A percentile compares a stretch with the other conserved stretches of the same genome.
Evolutionary conservation across 1,140 invertebrate species (phyloP).

Genomic region (Adelges cooleyi): DNA sequence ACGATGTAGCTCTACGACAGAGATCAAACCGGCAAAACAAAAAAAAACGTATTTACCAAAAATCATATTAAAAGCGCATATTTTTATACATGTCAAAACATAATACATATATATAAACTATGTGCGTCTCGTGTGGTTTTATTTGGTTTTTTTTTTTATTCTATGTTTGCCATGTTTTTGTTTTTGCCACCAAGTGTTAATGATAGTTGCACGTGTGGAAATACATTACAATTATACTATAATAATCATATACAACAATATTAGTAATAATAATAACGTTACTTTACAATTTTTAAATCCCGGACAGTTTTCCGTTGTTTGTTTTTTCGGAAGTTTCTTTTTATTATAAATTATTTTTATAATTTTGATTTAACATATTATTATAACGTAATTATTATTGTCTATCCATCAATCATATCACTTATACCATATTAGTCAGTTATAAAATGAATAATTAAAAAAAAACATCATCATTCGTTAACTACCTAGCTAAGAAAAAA

Average conservation of each 20-base stretch:
- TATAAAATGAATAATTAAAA: no score
- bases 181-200: conserved; percentile 28
- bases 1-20: neutral
- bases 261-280: no score
- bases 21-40: conserved; percentile 2
- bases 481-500: no score
- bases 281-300: conserved; percentile 3
- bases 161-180: conserved; percentile 27
- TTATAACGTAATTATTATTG: no score
- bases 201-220: conserved; percentile 27
- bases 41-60: conserved; percentile 12
- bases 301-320: conserved; percentile 26
- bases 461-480: no score
- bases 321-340: neutral
- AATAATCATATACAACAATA: no score
- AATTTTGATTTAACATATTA: no score
- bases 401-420: no score
- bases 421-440: no score
- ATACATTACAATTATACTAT: neutral
- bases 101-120: conserved; percentile 12
- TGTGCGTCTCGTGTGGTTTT: conserved; percentile 23
- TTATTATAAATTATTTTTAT: no score
- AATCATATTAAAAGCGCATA: conserved; percentile 1
- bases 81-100: conserved; percentile 2
- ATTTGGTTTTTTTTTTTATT: conserved; percentile 12